phyloP scores from a whole-genome alignment of 1,140 invertebrate species.

The Varroa destructor region DNA sequence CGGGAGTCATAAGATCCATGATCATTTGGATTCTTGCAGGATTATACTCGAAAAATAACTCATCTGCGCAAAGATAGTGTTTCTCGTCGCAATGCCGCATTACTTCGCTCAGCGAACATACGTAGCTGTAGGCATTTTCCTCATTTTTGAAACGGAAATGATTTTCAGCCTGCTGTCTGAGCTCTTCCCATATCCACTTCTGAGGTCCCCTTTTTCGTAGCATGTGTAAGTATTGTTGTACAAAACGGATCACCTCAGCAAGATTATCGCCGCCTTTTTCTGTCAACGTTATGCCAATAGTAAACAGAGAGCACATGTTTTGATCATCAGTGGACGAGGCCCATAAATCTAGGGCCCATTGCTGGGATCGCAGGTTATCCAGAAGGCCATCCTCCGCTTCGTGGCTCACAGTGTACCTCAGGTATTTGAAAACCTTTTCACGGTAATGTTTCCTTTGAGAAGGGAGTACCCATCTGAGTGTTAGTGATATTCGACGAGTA shows the following conservation, averaged over 20 bases:
- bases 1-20: constrained; percentile 18
- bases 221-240: constrained; percentile 42
- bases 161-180: constrained; percentile 35
- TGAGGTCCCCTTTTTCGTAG: constrained; percentile 39
- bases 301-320: constrained; percentile 6
- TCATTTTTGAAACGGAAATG: constrained; percentile 40
- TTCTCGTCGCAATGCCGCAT: constrained; percentile 36
- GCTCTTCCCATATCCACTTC: constrained; percentile 42
- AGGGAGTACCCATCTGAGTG: constrained; percentile 42
- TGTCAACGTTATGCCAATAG: constrained; percentile 35
- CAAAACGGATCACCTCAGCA: constrained; percentile 38
- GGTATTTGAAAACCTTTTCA: constrained; percentile 10
- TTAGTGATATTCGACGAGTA: constrained; percentile 42
- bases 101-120: constrained; percentile 34
- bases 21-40: not conserved
- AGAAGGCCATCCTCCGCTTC: constrained; percentile 9
- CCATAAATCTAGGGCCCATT: not conserved
- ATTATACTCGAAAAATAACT: constrained; percentile 14
- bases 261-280: constrained; percentile 39
- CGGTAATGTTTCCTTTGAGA: constrained; percentile 2
- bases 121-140: constrained; percentile 38
- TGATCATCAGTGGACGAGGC: not conserved
- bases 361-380: not conserved
- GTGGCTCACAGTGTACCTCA: constrained; percentile 5
- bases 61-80: constrained; percentile 7